Evolutionary conservation across 2,113 vertebrate species (phyloP).

Genomic region (Bettongia penicillata): DNA sequence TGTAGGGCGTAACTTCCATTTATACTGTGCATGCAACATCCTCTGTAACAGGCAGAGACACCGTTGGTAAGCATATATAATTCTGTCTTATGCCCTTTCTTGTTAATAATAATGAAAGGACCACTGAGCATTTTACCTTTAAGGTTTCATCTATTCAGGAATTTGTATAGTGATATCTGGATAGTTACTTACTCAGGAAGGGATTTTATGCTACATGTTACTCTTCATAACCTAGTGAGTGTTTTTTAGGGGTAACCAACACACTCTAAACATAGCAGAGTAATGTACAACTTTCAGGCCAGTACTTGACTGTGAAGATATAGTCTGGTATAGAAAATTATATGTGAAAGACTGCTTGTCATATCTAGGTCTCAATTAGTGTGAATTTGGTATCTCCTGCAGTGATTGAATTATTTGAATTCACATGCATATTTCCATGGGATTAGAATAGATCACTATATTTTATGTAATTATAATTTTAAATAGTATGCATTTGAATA

Average conservation of each 20-base stretch:
- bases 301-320: not conserved
- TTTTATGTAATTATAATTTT: not conserved
- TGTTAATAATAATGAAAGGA: not conserved
- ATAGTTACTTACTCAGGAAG: no score
- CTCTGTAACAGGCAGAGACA: not conserved
- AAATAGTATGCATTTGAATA: not conserved
- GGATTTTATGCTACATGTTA: not conserved
- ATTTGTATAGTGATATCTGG: not conserved
- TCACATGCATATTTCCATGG: not conserved
- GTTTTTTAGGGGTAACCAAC: not conserved
- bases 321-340: not conserved
- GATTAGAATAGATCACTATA: not conserved
- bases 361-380: not conserved
- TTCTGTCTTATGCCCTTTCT: not conserved
- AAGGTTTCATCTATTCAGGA: not conserved
- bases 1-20: not conserved
- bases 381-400: not conserved
- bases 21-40: not conserved
- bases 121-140: not conserved
- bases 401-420: not conserved
- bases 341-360: not conserved
- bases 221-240: not conserved
- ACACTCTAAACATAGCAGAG: not conserved
- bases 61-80: not conserved
- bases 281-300: not conserved